Base-by-base conservation (phyloP, 1,140 invertebrate species). In the Pygmarrhopalites habei region DNA sequence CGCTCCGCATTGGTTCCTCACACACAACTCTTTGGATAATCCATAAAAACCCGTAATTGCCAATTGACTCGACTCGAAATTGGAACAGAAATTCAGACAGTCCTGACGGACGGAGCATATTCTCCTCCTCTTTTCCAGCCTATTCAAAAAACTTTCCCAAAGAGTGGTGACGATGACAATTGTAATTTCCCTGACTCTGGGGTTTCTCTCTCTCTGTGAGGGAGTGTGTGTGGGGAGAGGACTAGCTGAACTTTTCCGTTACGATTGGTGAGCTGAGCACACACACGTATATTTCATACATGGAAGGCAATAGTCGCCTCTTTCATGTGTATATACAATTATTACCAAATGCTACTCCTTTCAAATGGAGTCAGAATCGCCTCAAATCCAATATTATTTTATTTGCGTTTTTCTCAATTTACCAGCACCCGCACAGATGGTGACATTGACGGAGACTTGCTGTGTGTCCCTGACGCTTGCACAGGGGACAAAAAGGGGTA, bases 1-100 rank as follows among this genome's bases (percentile, higher is more conserved):
- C 47, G 59, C 28, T 53, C 51, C 41, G 59, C 51, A 61, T 23
- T 61, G n/a, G n/a, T 61, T 61, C 47, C 35, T 21, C 25, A 29
- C 59, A 53, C 53, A n/a, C n/a, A n/a, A n/a, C n/a, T n/a, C n/a
- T n/a, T n/a, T n/a, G n/a, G n/a, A n/a, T n/a, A n/a, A n/a, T n/a
- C n/a, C n/a, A n/a, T n/a, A n/a, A 61, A 61, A 61, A 61, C 32
- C 59, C 35, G 29, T 53, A 61, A 61, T 61, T 61, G 59, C 59
- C 59, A 61, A 61, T 61, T 61, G 59, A 35, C 59, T 61, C 46
- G 32, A 52, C 47, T 49, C 19, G 58, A 35, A 35, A 35, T 15
- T 35, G 32, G 32, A 35, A 35, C 32, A 7, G 32, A 15, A 35
- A 7, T n/a, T n/a, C n/a, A n/a, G n/a, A n/a, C n/a, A n/a, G n/a